phyloP scores from a whole-genome alignment of 2,797 vertebrate genomes.

The Podarcis lilfordi region DNA sequence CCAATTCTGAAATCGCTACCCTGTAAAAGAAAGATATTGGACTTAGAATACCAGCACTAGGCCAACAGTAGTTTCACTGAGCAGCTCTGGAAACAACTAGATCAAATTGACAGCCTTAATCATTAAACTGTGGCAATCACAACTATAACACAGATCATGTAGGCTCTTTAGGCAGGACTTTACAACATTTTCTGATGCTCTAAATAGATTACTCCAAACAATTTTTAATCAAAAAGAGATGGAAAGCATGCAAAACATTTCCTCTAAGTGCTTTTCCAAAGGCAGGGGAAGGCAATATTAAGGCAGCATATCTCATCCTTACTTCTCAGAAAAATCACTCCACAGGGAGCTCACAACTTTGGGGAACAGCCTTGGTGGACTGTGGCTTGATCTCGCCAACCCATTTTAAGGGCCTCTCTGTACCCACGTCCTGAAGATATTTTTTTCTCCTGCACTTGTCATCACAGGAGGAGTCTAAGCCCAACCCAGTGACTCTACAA shows the following conservation, averaged over 20 bases:
- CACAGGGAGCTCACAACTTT: not conserved
- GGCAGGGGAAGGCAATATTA: not conserved
- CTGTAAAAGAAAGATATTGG: slow-evolving; percentile 61
- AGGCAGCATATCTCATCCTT: not conserved
- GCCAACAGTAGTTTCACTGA: not conserved
- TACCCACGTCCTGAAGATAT: no score
- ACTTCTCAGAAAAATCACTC: not conserved
- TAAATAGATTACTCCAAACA: slow-evolving; percentile 13
- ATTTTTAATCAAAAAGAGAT: not conserved
- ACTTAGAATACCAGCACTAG: slow-evolving; percentile 46
- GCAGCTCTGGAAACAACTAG: not conserved
- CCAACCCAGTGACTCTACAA: no score
- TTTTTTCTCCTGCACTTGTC: no score
- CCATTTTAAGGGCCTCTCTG: not conserved
- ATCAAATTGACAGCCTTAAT: not conserved
- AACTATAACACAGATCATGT: not conserved
- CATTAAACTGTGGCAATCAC: not conserved
- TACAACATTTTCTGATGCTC: not conserved
- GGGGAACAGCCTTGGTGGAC: not conserved
- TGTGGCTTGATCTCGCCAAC: not conserved
- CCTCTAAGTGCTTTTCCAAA: not conserved
- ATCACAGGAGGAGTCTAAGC: no score
- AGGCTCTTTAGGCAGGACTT: not conserved
- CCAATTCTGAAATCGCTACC: slow-evolving; percentile 66
- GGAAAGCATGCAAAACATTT: not conserved